These are phyloP conservation scores for Camelus bactrianus DNA, from an alignment of 2,113 vertebrate genomes.

Conservation along the genomic window DNA sequence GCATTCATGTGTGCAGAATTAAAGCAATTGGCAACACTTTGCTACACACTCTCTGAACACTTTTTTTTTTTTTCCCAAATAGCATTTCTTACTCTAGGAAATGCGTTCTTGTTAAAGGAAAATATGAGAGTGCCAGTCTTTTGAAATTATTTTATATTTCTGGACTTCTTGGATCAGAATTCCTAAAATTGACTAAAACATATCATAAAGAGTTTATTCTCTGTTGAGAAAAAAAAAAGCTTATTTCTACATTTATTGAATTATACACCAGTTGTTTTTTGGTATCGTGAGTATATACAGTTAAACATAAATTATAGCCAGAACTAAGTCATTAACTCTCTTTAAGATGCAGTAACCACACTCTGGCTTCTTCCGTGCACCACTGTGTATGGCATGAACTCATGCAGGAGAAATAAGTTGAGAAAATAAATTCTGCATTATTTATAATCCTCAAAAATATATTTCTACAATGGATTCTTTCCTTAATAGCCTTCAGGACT, in stretches of 20 bases:
- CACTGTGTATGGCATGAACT: neutral
- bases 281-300: neutral
- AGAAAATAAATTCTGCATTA: conserved; percentile 64
- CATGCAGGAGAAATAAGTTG: conserved; percentile 25
- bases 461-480: conserved; percentile 53
- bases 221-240: conserved; percentile 5
- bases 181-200: conserved; percentile 42
- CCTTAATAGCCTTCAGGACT: conserved; percentile 20
- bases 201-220: conserved; percentile 17
- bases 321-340: conserved; percentile 39
- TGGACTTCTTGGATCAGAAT: conserved; percentile 58
- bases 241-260: conserved; percentile 32
- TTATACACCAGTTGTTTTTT: conserved; percentile 61
- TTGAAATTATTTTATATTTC: conserved; percentile 58
- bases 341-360: neutral
- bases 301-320: conserved; percentile 56
- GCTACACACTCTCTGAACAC: conserved; percentile 25
- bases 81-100: conserved; percentile 73
- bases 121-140: conserved; percentile 42
- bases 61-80: conserved; percentile 59
- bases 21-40: conserved; percentile 66
- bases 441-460: conserved; percentile 59
- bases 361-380: neutral
- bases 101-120: conserved; percentile 57
- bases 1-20: conserved; percentile 69